Conservation (phyloP, 1,140 invertebrate species). For the Batillaria attramentaria region DNA sequence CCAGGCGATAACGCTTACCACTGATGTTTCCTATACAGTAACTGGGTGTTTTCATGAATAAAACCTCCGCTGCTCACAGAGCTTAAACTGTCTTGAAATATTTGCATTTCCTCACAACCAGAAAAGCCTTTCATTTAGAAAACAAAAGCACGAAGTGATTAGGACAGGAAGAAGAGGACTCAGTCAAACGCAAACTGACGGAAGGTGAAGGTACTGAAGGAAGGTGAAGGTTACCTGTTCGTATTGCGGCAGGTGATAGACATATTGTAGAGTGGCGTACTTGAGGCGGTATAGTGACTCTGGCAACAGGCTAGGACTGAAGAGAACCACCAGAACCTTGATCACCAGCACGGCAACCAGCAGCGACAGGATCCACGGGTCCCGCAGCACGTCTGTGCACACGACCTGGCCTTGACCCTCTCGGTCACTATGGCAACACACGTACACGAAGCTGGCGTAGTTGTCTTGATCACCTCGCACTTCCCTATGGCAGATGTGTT, state of each 20-base stretch:
- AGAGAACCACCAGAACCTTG: constrained; percentile 52
- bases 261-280: constrained; percentile 31
- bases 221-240: too few relatives aligned
- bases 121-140: too few relatives aligned
- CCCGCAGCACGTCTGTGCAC: constrained; percentile 42
- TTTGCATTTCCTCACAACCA: too few relatives aligned
- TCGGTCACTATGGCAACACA: constrained; percentile 46
- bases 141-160: too few relatives aligned
- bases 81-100: neutral
- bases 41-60: neutral
- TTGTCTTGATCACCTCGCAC: constrained; percentile 31
- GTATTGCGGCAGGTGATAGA: constrained; percentile 28
- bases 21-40: neutral
- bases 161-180: too few relatives aligned
- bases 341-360: constrained; percentile 42
- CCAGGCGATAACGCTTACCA: neutral
- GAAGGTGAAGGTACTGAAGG: too few relatives aligned
- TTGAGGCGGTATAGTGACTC: constrained; percentile 41
- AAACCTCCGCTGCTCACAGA: neutral
- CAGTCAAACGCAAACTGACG: too few relatives aligned
- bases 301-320: constrained; percentile 49
- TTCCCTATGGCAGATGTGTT: constrained; percentile 52
- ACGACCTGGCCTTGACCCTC: constrained; percentile 22
- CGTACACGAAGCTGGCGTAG: constrained; percentile 47
- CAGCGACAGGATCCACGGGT: constrained; percentile 43